Conservation (phyloP, 2,888 invertebrate genomes). For the Cotesia congregata region DNA sequence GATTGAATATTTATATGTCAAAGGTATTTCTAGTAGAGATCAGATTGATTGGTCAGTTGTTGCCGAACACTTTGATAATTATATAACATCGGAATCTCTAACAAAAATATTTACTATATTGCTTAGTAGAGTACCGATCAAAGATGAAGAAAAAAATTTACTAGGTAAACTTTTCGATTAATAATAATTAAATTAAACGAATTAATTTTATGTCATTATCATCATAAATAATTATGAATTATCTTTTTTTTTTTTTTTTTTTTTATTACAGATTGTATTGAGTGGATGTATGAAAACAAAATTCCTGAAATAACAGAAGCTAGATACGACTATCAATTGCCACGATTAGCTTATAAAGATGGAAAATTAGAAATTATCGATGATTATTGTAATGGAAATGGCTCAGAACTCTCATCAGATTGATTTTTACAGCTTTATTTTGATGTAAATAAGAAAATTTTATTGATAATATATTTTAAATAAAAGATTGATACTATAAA, state of each 20-base stretch:
- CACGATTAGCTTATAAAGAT: slow-evolving; percentile 53
- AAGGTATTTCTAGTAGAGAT: slow-evolving; percentile 47
- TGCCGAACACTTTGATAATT: slow-evolving; percentile 55
- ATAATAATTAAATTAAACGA: neutral
- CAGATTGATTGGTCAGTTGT: slow-evolving; percentile 58
- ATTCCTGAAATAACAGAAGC: slow-evolving; percentile 45
- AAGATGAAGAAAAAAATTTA: neutral
- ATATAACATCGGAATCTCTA: slow-evolving; percentile 55
- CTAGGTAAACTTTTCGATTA: neutral
- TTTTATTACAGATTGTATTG: slow-evolving; percentile 54
- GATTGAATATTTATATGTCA: slow-evolving; percentile 58
- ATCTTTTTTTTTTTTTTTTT: slow-evolving; percentile 12
- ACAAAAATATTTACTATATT: slow-evolving; percentile 17
- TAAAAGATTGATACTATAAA: slow-evolving; percentile 4
- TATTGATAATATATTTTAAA: slow-evolving; percentile 11
- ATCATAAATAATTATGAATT: slow-evolving; percentile 13
- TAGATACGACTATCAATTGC: slow-evolving; percentile 52
- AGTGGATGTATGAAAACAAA: slow-evolving; percentile 50
- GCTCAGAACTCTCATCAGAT: neutral
- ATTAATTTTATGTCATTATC: neutral
- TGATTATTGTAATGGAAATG: neutral
- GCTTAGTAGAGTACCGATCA: neutral
- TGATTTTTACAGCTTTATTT: neutral
- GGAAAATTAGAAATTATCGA: slow-evolving; percentile 28
- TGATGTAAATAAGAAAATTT: neutral